Percentiles rank a stretch among this genome's conserved stretches.
Evolutionary conservation across 2,113 vertebrate genomes (phyloP).

Genomic region (Prunella fulvescens): DNA sequence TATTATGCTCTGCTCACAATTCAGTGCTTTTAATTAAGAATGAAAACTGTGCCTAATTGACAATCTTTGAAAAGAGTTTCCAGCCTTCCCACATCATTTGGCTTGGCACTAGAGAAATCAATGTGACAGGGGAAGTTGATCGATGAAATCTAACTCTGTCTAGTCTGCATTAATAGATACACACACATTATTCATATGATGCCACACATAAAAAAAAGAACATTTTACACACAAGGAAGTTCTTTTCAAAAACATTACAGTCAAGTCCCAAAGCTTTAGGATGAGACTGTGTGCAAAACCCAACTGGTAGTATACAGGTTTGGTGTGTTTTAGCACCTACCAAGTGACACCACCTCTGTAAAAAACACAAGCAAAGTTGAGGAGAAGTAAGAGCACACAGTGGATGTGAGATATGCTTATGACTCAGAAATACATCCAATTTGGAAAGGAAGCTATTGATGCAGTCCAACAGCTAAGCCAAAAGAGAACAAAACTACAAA

Average conservation of each 20-base stretch:
- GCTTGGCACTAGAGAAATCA: slow-evolving; percentile 46
- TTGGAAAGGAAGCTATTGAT: not conserved
- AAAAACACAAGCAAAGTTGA: not conserved
- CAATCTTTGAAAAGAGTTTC: slow-evolving; percentile 57
- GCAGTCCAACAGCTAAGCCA: not conserved
- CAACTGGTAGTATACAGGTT: not conserved
- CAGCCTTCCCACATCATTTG: slow-evolving; percentile 56
- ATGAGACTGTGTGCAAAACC: not conserved
- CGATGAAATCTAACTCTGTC: slow-evolving; percentile 7
- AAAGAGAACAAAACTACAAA: not conserved
- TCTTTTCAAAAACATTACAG: not conserved
- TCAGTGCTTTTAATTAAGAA: slow-evolving; percentile 64
- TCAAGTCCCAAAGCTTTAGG: not conserved
- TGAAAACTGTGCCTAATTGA: slow-evolving; percentile 66
- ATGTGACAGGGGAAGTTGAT: slow-evolving; percentile 31
- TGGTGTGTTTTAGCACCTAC: not conserved
- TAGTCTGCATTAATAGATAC: not conserved
- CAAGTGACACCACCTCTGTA: not conserved
- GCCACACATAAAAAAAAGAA: not conserved
- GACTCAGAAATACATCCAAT: not conserved
- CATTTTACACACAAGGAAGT: not conserved
- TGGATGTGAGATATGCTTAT: not conserved
- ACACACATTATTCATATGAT: not conserved
- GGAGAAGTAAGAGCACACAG: not conserved
- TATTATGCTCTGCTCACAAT: slow-evolving; percentile 55